Evolutionary conservation across 2,797 vertebrate genomes (phyloP).

Genomic region (Hirundo rustica): DNA sequence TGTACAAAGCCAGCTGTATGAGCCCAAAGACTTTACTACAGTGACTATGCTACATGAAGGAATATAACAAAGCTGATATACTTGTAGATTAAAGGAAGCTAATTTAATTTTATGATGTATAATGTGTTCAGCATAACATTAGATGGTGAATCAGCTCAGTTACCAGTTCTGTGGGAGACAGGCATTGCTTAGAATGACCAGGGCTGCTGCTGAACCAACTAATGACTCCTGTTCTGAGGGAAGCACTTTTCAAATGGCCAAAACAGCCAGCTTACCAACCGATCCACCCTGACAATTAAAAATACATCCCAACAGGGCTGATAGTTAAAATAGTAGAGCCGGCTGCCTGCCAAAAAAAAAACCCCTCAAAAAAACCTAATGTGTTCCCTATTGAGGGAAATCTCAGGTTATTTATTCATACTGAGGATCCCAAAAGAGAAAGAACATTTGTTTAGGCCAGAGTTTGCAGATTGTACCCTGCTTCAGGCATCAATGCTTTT

Average conservation of each 20-base stretch:
- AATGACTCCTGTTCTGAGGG: background rate
- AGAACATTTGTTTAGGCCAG: background rate
- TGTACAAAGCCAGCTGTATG: background rate
- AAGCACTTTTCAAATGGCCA: background rate
- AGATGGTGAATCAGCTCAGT: background rate
- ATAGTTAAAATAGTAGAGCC: background rate
- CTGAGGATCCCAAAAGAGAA: background rate
- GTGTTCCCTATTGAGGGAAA: background rate
- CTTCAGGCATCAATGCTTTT: background rate
- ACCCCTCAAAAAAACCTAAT: background rate
- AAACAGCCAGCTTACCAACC: background rate
- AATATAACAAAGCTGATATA: background rate
- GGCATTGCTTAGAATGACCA: background rate
- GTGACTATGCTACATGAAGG: background rate
- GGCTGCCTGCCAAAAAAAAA: background rate
- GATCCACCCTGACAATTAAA: background rate
- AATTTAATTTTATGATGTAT: background rate
- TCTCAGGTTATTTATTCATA: constrained; percentile 17
- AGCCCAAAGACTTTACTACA: background rate
- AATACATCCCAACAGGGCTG: background rate
- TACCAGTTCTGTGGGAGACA: background rate
- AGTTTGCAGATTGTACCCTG: background rate
- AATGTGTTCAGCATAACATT: background rate
- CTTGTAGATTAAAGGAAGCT: background rate
- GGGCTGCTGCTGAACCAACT: background rate